A percentile compares a stretch with the other conserved stretches of the same genome.
phyloP scores from a whole-genome alignment of 2,888 invertebrate species.

The Leucophenga montana region DNA sequence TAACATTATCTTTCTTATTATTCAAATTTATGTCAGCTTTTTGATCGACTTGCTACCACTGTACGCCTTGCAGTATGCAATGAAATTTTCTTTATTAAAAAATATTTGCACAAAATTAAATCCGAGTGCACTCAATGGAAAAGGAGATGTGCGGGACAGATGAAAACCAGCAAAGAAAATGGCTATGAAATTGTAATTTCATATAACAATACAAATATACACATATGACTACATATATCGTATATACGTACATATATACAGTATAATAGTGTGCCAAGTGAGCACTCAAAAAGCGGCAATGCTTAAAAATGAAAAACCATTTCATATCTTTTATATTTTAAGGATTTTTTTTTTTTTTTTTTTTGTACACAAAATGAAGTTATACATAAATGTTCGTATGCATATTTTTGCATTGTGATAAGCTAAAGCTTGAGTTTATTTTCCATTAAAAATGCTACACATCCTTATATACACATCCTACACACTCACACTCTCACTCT shows the following conservation, averaged over 20 bases:
- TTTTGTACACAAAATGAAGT: background rate
- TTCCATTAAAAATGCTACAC: conserved; percentile 58
- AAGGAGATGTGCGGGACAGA: background rate
- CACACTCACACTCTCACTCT: conserved; percentile 17
- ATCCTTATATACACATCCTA: conserved; percentile 32
- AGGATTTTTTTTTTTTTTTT: too few species aligned
- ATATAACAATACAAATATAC: background rate
- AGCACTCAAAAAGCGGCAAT: background rate
- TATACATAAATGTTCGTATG: conserved; percentile 29
- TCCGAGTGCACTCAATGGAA: conserved; percentile 3
- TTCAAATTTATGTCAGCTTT: background rate
- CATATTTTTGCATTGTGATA: background rate
- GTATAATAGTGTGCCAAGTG: too few species aligned
- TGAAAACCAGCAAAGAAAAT: background rate
- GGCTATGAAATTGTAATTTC: conserved; percentile 3
- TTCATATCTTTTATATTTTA: background rate
- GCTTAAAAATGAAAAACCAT: conserved; percentile 4
- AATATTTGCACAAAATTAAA: conserved; percentile 54
- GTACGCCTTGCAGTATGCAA: conserved; percentile 16
- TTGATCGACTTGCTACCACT: background rate
- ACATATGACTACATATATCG: background rate
- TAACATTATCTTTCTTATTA: background rate
- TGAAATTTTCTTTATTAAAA: conserved; percentile 40
- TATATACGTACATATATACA: background rate
- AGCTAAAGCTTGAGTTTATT: conserved; percentile 43